These are phyloP conservation scores for Scortum barcoo DNA, from an alignment of 2,113 vertebrate species.

Conservation along the genomic window DNA sequence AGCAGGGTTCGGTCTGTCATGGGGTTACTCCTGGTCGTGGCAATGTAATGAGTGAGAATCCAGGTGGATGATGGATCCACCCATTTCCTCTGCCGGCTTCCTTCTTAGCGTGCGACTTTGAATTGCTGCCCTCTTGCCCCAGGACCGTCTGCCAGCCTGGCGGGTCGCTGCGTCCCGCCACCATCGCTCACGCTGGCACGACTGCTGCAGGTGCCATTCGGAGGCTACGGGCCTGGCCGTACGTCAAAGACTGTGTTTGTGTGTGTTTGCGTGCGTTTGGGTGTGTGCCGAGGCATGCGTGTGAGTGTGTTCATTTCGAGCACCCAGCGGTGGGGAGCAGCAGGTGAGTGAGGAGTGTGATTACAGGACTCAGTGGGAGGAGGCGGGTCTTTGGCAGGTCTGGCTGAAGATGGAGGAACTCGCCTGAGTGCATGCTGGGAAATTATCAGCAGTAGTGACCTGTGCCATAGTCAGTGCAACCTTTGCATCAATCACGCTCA, in stretches of 20 bases:
- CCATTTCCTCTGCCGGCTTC: slow-evolving; percentile 15
- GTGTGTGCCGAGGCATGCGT: slow-evolving; percentile 3
- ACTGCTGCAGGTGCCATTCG: slow-evolving; percentile 53
- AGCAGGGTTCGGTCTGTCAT: background rate
- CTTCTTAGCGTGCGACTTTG: slow-evolving; percentile 64
- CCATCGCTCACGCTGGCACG: slow-evolving; percentile 50
- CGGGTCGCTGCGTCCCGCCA: slow-evolving; percentile 53
- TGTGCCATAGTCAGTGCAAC: slow-evolving; percentile 50
- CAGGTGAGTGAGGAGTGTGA: slow-evolving; percentile 71
- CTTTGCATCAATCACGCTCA: slow-evolving; percentile 70
- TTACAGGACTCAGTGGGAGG: slow-evolving; percentile 71
- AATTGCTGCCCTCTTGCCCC: slow-evolving; percentile 62
- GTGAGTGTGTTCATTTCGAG: slow-evolving; percentile 34
- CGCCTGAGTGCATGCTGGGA: slow-evolving; percentile 68
- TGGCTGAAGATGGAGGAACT: slow-evolving; percentile 68
- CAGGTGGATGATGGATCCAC: slow-evolving; percentile 21
- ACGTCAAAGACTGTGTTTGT: slow-evolving; percentile 26
- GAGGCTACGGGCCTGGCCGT: slow-evolving; percentile 40
- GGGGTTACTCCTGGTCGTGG: background rate
- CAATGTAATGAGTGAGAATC: slow-evolving; percentile 21
- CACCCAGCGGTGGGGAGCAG: slow-evolving; percentile 61
- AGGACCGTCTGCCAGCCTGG: slow-evolving; percentile 75
- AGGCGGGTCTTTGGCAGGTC: slow-evolving; percentile 70
- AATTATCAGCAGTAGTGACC: slow-evolving; percentile 74
- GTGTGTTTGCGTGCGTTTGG: slow-evolving; percentile 11